These are phyloP conservation scores for Xerus rutilus DNA, from an alignment of 2,797 vertebrate species.

Conservation along the genomic window DNA sequence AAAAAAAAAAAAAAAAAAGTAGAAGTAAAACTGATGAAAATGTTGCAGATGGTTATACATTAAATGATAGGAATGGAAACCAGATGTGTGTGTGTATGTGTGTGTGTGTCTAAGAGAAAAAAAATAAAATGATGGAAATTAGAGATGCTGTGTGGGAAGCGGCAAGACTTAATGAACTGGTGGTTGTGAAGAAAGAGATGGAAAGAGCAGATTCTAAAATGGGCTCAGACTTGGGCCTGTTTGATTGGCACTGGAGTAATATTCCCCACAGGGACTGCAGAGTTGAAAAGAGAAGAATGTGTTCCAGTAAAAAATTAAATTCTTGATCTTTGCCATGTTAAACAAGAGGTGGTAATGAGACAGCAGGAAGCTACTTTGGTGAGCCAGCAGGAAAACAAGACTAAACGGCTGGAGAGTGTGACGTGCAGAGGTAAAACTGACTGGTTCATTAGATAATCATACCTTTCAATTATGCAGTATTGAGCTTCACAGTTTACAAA, in stretches of 20 bases:
- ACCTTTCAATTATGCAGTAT: slow-evolving; percentile 18
- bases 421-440: slow-evolving; percentile 40
- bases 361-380: slow-evolving; percentile 76
- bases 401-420: slow-evolving; percentile 59
- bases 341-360: slow-evolving; percentile 78
- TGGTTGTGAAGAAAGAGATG: slow-evolving; percentile 4
- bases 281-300: slow-evolving; percentile 73
- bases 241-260: slow-evolving; percentile 68
- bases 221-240: neutral
- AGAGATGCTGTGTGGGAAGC: neutral
- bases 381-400: slow-evolving; percentile 77
- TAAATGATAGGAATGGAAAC: slow-evolving; percentile 18
- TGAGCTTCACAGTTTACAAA: slow-evolving; percentile 43
- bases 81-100: neutral
- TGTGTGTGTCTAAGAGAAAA: neutral
- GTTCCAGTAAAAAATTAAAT: slow-evolving; percentile 78
- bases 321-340: slow-evolving; percentile 81
- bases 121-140: neutral
- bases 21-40: slow-evolving; percentile 4
- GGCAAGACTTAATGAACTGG: slow-evolving; percentile 45
- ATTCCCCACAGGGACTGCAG: slow-evolving; percentile 65
- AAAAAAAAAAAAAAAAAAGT: no score
- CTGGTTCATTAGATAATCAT: slow-evolving; percentile 70
- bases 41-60: neutral
- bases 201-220: slow-evolving; percentile 48